phyloP scores from a whole-genome alignment of 2,113 vertebrate species.

The Naja naja region DNA sequence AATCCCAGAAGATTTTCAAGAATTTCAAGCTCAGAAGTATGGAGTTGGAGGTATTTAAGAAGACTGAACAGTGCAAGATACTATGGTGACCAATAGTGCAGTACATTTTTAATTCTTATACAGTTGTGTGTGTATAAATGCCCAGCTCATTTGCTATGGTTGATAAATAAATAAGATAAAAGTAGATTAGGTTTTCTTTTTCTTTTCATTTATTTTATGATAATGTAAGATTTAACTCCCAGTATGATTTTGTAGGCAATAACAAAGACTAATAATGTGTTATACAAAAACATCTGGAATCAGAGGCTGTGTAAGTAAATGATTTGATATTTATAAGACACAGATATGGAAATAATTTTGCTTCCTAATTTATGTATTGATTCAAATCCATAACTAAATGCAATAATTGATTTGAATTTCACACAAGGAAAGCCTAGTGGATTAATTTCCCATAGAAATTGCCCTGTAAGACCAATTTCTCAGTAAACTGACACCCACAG shows the following conservation, averaged over 20 bases:
- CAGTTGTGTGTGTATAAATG: constrained; percentile 40
- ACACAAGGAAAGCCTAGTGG: not conserved
- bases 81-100: constrained; percentile 58
- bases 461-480: not conserved
- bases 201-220: not conserved
- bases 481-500: not conserved
- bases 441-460: not conserved
- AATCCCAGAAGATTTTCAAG: constrained; percentile 88
- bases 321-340: not conserved
- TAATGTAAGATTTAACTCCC: not conserved
- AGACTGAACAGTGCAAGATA: constrained; percentile 45
- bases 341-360: not conserved
- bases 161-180: constrained; percentile 69
- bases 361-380: not conserved
- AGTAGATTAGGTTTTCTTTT: constrained; percentile 13
- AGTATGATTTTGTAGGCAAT: not conserved
- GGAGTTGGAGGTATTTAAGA: constrained; percentile 70
- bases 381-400: not conserved
- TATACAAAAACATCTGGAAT: not conserved
- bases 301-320: not conserved
- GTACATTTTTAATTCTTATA: constrained; percentile 64
- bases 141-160: constrained; percentile 52
- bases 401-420: not conserved
- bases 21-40: constrained; percentile 77
- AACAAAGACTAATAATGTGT: not conserved